Base-by-base conservation (phyloP, 2,113 vertebrate genomes). In the Hemiscyllium ocellatum region DNA sequence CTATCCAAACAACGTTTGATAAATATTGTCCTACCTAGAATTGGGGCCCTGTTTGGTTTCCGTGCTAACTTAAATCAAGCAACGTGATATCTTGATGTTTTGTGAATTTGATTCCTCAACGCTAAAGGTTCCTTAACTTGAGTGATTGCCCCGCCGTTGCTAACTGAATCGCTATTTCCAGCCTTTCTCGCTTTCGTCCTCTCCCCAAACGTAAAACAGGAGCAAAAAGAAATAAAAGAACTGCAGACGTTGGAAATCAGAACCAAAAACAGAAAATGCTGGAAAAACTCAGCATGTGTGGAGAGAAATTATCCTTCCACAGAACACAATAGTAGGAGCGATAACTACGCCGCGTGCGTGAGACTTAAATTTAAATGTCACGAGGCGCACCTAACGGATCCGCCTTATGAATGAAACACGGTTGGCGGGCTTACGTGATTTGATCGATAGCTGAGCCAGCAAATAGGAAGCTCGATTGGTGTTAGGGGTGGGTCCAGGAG, bases 301-400 rank as follows among this genome's bases (percentile, higher is more conserved):
- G 56, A 61, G 6, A 61, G 56, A 61, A 61, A 61, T 61, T 7
- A 61, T 0, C 56, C 56, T 61, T 61, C 56, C 12, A 61, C 56
- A 61, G 56, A 61, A 61, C 8, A 61, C 7, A 83, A 5, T 47
- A 37, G 1, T 20, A 22, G 4, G 5, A 47, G 19, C 15, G 42
- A 19, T 22, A 7, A n/a, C 61, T 13, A 6, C 65, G 65, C 52
- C 29, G 10, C 56, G 52, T n/a, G 33, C 37, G 37, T 20, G 56
- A 22, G n/a, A 66, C 37, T 93, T 93, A 66, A 93, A 93, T 93
- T 93, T n/a, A 91, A 93, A 68, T 22, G 17, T 66, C 37, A 66
- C 3, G 89, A 20, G 17, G 20, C 61, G 20, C 29, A 2, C 33
- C 61, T 8, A 37, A 93, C 89, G 4, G 61, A 5, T 33, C 29